Base-by-base conservation (phyloP, 2,113 vertebrate genomes). In the Gallinago paraguaiae region DNA sequence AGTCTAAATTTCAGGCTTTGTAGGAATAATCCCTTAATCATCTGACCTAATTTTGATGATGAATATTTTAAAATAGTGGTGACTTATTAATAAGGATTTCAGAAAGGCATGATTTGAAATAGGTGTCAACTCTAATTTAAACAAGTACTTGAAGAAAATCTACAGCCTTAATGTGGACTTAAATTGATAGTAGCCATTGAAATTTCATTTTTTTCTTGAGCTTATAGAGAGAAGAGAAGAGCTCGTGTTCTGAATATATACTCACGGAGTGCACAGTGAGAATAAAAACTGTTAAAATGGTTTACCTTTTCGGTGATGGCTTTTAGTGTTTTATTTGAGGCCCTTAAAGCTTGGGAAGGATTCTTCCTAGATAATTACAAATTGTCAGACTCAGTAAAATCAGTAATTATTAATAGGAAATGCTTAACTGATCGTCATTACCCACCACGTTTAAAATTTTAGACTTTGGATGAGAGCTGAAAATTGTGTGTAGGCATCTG, bases 51-150 rank as follows among this genome's bases (percentile, higher is more conserved):
- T 96, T 97, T 96, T 96, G 85, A 70, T 90, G 68, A 95, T 95
- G 90, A 95, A 96, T 96, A 96, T 97, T 97, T 96, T 96, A 96
- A 95, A 95, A 84, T 94, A 92, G 69, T 96, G 82, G 82, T 95
- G 83, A 96, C 82, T 97, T 95, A 96, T 96, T 97, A 96, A 94
- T 95, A 92, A 94, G 90, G 76, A 93, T 97, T 96, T 97, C 88
- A 88, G 80, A 93, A 95, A 92, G 86, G 69, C 83, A 84, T 86
- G 92, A 94, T 91, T 96, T 93, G 82, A 94, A 96, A 90, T 92
- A 93, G 84, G 84, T 92, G 93, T 95, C 95, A 95, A 85, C 84
- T 95, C 82, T 94, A 95, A 95, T 95, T 97, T 95, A 95, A 96
- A 89, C 89, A 96, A 91, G 93, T 90, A 87, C 93, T 97, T 95